Evolutionary conservation across 1,140 invertebrate genomes (phyloP).

Genomic region (Maniola jurtina): DNA sequence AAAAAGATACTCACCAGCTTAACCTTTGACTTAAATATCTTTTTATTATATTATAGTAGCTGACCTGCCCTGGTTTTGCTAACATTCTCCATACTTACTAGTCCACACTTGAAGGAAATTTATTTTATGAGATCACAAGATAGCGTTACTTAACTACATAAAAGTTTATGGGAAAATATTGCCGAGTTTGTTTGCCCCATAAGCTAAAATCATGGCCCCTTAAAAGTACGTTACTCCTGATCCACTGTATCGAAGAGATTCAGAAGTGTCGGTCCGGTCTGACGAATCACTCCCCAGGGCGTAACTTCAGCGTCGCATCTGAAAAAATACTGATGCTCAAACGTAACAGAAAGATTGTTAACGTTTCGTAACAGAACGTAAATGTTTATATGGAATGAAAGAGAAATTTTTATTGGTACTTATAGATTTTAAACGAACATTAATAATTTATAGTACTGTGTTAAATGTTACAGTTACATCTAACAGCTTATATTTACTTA

Average conservation of each 20-base stretch:
- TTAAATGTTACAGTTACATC: no score
- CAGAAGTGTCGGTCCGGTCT: neutral
- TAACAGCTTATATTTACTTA: no score
- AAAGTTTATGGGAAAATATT: neutral
- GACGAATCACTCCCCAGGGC: neutral
- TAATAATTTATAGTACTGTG: no score
- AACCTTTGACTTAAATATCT: neutral
- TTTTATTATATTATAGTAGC: no score
- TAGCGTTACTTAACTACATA: neutral
- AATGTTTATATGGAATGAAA: neutral
- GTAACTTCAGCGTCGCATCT: slow-evolving; percentile 5
- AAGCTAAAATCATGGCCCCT: neutral
- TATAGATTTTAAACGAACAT: neutral
- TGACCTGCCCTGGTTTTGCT: no score
- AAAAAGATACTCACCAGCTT: neutral
- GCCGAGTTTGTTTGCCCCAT: neutral
- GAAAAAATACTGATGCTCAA: neutral
- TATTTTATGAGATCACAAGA: neutral
- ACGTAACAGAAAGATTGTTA: slow-evolving; percentile 1
- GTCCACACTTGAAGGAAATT: neutral
- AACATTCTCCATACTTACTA: no score
- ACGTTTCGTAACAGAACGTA: no score
- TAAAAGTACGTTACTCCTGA: neutral
- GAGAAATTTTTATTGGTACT: neutral
- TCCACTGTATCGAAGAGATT: slow-evolving; percentile 2